These are phyloP conservation scores for Scylla paramamosain DNA, from an alignment of 1,140 invertebrate species.

Conservation along the genomic window DNA sequence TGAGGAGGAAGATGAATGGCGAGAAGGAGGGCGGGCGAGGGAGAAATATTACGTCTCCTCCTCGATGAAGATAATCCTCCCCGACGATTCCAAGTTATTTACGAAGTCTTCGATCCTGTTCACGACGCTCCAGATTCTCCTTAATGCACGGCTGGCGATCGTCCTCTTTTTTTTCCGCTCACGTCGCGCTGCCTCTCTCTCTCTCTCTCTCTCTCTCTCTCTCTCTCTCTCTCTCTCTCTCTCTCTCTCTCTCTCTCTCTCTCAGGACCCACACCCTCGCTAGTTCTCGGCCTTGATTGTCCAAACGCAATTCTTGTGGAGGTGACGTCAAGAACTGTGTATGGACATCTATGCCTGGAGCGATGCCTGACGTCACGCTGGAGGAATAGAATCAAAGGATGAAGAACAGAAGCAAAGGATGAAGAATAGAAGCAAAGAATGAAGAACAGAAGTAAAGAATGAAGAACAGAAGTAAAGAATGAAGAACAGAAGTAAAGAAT, in stretches of 20 bases:
- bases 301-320: slow-evolving; percentile 13
- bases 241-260: no score
- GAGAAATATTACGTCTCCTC: not conserved
- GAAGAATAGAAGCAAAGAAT: no score
- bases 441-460: no score
- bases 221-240: no score
- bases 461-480: no score
- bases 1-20: not conserved
- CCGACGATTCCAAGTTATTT: slow-evolving; percentile 14
- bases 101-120: slow-evolving; percentile 13
- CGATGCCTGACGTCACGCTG: not conserved
- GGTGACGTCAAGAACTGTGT: not conserved
- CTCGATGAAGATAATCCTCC: not conserved
- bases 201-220: no score
- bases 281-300: slow-evolving; percentile 21
- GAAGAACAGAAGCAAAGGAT: no score
- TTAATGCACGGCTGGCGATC: not conserved
- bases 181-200: no score
- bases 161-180: not conserved
- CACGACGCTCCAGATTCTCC: not conserved
- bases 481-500: no score
- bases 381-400: no score
- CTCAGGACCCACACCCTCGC: not conserved
- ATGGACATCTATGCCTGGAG: slow-evolving; percentile 20
- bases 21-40: not conserved